Evolutionary conservation across 2,888 invertebrate species (phyloP).

Genomic region (Amphimallon solstitiale): DNA sequence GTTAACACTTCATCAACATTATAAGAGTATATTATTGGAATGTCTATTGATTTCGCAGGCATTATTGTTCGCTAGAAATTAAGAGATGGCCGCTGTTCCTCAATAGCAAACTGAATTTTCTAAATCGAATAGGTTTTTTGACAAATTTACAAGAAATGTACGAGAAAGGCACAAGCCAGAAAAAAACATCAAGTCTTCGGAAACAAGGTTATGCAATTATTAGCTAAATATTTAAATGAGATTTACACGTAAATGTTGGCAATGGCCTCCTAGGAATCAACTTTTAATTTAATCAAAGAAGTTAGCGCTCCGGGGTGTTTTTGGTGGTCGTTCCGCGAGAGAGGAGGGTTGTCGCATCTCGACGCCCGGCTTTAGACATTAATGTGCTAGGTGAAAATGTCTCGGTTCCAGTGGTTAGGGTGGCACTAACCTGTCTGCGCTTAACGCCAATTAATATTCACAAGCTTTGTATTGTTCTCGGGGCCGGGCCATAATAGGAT

Average conservation of each 20-base stretch:
- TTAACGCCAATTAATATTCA: conserved; percentile 61
- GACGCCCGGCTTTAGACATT: conserved; percentile 53
- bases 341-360: conserved; percentile 39
- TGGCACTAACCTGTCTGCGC: conserved; percentile 53
- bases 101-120: too few species aligned
- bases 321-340: conserved; percentile 49
- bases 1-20: too few species aligned
- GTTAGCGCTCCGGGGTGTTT: conserved; percentile 62
- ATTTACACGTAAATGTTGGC: conserved; percentile 61
- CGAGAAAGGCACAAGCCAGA: background rate
- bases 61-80: too few species aligned
- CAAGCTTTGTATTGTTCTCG: conserved; percentile 44
- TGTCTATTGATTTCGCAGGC: too few species aligned
- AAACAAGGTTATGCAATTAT: conserved; percentile 45
- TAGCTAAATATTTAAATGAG: conserved; percentile 62
- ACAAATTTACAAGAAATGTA: too few species aligned
- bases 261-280: conserved; percentile 57
- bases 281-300: conserved; percentile 67
- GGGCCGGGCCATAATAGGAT: conserved; percentile 40
- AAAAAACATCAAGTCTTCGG: conserved; percentile 41
- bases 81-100: too few species aligned
- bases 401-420: conserved; percentile 58
- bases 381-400: conserved; percentile 63
- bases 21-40: too few species aligned
- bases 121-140: too few species aligned